Percentiles rank a stretch among this genome's conserved stretches.
Conservation (phyloP, 2,888 invertebrate species). For the Ophonus ardosiacus region DNA sequence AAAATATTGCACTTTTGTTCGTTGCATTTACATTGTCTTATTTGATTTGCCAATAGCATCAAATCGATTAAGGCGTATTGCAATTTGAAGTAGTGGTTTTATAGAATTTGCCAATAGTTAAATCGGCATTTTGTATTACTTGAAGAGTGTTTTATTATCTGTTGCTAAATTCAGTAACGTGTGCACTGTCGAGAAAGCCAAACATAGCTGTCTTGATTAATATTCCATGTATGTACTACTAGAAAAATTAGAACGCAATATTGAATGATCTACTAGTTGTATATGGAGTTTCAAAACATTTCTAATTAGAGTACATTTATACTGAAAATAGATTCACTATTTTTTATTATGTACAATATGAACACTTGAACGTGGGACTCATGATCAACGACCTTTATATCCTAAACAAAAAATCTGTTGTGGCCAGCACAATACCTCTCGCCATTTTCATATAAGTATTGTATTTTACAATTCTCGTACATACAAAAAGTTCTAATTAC, state of each 20-base stretch:
- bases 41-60: slow-evolving; percentile 1
- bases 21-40: slow-evolving; percentile 7
- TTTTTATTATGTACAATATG: too few relatives aligned
- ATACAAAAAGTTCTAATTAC: too few relatives aligned
- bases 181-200: slow-evolving; percentile 2
- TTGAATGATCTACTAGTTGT: neutral
- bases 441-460: too few relatives aligned
- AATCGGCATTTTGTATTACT: neutral
- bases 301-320: neutral
- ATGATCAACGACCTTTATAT: too few relatives aligned
- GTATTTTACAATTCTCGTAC: too few relatives aligned
- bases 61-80: slow-evolving; percentile 21
- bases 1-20: neutral
- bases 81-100: neutral
- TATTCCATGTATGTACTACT: neutral
- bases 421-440: too few relatives aligned
- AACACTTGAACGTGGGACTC: too few relatives aligned
- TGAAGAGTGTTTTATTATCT: slow-evolving; percentile 3
- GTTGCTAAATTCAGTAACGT: slow-evolving; percentile 33
- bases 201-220: slow-evolving; percentile 1
- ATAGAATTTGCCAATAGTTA: slow-evolving; percentile 23
- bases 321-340: too few relatives aligned
- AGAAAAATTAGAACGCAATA: neutral
- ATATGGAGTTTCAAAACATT: neutral
- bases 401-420: too few relatives aligned